Percentiles rank a stretch among this genome's conserved stretches.
These are phyloP conservation scores for Bradypus variegatus DNA, from an alignment of 2,797 vertebrate species.

Conservation along the genomic window DNA sequence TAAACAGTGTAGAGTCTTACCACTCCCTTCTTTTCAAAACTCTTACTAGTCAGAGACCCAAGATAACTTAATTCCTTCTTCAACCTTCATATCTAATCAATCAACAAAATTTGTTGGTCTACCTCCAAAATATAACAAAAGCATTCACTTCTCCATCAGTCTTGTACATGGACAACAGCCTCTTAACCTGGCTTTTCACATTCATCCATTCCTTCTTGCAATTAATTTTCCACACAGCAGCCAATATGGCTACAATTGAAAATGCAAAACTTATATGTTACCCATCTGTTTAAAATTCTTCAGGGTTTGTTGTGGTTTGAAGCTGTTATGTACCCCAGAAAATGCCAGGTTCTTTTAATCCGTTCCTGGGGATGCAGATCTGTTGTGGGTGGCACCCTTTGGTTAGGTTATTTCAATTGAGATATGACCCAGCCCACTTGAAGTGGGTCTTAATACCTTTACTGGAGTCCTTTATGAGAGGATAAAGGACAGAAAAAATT, in stretches of 20 bases:
- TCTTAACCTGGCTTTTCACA: conserved; percentile 19
- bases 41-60: neutral
- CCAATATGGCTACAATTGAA: neutral
- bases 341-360: too few relatives aligned
- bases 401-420: too few relatives aligned
- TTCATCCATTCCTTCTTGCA: neutral
- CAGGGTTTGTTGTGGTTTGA: too few relatives aligned
- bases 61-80: neutral
- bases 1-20: neutral
- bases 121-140: neutral
- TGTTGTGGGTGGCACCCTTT: too few relatives aligned
- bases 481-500: too few relatives aligned
- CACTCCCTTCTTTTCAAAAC: neutral
- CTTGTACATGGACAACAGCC: neutral
- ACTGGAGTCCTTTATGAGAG: too few relatives aligned
- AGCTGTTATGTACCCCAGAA: too few relatives aligned
- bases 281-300: neutral
- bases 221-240: neutral
- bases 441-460: too few relatives aligned
- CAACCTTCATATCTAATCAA: conserved; percentile 3
- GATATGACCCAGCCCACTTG: too few relatives aligned
- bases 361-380: too few relatives aligned
- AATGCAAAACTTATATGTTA: neutral
- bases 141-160: neutral
- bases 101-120: neutral